Evolutionary conservation across 2,888 invertebrate species (phyloP), one percentile per base, ranked within the genome.

Genomic region (Drosophila bunnanda): DNA sequence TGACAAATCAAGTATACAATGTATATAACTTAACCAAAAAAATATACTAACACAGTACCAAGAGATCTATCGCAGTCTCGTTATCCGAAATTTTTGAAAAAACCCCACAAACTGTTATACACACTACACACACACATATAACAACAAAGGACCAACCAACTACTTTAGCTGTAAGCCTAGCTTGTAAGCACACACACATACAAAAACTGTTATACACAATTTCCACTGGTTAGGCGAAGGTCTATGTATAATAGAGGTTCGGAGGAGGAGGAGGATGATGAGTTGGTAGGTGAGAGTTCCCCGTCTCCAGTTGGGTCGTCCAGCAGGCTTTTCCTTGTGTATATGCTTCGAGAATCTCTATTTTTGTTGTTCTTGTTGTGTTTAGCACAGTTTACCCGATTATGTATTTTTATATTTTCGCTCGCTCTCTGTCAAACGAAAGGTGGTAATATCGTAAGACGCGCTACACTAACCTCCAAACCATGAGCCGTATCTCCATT

Each of bases 271-370:
- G 12, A 25, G 25, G 25, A 52, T 12, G 28, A 61, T 66, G 52
- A 46, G 68, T 55, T 48, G 38, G 44, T 67, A 48, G 66, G 56
- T 48, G 62, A 72, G 71, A n/a, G n/a, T n/a, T 52, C 61, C 22
- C 46, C 28, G 46, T 61, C 72, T 60, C 61, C 55, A 71, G 52
- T 58, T 71, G 43, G 58, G 53, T 58, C 39, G 39, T 74, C 50
- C 55, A 56, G 54, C 76, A 73, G 77, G 55, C 69, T 84, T 79
- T 85, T 80, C 76, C 80, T 79, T 72, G 79, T 81, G 78, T 81
- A 90, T 91, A 91, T 91, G 91, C 90, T 90, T 90, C 91, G 90
- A 91, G 90, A 91, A 91, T 80, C 76, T 91, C 90, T 91, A 91
- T 91, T 91, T 89, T 87, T 84, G 85, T 83, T 83, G 85, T 83